A percentile compares a stretch with the other conserved stretches of the same genome.
Conservation (phyloP, 2,797 vertebrate species). For the Rallus crepitans region DNA sequence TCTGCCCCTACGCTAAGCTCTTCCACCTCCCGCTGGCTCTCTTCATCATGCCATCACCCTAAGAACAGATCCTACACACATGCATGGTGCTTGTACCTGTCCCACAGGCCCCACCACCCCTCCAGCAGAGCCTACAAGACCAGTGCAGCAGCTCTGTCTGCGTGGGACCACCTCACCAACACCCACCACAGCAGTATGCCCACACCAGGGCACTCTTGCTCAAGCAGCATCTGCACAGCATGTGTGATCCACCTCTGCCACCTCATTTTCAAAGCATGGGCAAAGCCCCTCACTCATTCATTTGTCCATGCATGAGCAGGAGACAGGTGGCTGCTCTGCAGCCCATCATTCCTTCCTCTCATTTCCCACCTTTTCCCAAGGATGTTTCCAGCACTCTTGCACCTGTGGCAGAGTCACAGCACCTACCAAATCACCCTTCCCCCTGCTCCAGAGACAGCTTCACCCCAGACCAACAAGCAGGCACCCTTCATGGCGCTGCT, state of each 20-base stretch:
- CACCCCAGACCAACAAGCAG: rapidly evolving
- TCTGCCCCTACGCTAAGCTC: neutral
- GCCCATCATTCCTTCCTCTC: neutral
- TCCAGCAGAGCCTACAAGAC: neutral
- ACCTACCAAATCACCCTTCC: neutral
- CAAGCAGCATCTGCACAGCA: neutral
- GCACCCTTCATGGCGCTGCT: neutral
- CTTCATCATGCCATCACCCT: neutral
- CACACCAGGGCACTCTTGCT: neutral
- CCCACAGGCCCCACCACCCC: neutral
- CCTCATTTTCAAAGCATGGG: neutral
- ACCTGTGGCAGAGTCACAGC: neutral
- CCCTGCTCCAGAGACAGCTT: neutral
- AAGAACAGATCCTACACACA: neutral
- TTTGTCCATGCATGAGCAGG: neutral
- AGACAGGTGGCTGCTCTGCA: neutral
- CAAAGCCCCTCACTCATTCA: neutral
- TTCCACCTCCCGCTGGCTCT: neutral
- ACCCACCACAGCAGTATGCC: neutral
- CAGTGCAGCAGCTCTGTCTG: neutral
- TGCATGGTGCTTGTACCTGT: rapidly evolving
- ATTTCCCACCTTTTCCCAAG: neutral
- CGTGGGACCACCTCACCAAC: neutral
- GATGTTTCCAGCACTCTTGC: neutral
- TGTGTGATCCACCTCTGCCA: neutral